Percentiles rank a stretch among this genome's conserved stretches.
Evolutionary conservation across 1,140 invertebrate genomes (phyloP).

Genomic region (Bombus consobrinus): DNA sequence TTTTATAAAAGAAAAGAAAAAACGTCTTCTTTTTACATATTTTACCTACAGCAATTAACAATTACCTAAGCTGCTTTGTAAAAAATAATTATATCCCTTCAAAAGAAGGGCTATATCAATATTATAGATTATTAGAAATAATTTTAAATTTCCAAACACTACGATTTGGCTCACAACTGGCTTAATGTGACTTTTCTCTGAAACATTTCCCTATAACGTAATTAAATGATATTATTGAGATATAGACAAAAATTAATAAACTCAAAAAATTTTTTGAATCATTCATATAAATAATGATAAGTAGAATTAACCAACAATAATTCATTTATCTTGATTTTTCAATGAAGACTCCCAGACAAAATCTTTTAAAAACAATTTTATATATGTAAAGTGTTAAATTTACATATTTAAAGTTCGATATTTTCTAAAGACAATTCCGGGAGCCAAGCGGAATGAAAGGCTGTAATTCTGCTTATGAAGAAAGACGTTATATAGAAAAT

Average conservation of each 20-base stretch:
- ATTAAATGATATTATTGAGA: background rate
- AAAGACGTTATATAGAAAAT: conserved; percentile 81
- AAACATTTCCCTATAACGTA: background rate
- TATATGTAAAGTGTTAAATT: background rate
- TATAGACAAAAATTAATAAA: conserved; percentile 22
- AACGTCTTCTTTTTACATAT: background rate
- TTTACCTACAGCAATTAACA: background rate
- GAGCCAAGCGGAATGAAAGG: conserved; percentile 75
- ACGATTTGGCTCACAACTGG: background rate
- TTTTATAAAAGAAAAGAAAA: background rate
- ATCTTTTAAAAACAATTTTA: background rate
- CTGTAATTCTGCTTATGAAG: conserved; percentile 72
- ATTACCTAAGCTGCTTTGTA: background rate
- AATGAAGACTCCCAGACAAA: conserved; percentile 35
- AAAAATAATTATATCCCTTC: background rate
- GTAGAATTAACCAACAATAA: conserved; percentile 10
- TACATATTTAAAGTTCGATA: background rate
- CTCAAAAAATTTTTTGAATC: conserved; percentile 4
- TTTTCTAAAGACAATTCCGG: conserved; percentile 9
- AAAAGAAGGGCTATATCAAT: background rate
- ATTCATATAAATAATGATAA: background rate
- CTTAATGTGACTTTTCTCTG: conserved; percentile 1
- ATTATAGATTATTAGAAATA: no score
- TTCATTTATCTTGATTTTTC: background rate
- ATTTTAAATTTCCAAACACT: background rate